Evolutionary conservation across 2,888 invertebrate genomes (phyloP), one percentile per base, ranked within the genome.

Genomic region (Monoplex corrugatus): DNA sequence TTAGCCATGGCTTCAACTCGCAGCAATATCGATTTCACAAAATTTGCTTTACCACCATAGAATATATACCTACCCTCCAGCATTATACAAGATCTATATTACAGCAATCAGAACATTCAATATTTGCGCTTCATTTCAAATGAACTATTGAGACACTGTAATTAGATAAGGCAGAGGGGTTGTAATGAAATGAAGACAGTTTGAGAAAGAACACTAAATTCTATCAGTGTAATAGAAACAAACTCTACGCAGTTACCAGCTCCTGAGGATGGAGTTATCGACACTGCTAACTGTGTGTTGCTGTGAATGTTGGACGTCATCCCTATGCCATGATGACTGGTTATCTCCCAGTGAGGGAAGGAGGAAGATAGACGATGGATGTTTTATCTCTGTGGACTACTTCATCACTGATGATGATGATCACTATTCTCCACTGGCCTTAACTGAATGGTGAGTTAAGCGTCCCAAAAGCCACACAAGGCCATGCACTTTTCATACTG

Each of bases 101-200:
- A 57, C 10, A 16, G 57, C 57, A 23, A 23, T 10, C 10, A 57
- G 57, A 16, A 16, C 10, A 57, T 28, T 5, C 16, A 50, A 57
- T 16, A 57, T 2, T 28, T 50, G 50, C n/a, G 68, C 23, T 68
- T 1, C 2, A n/a, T 68, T 8, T 32, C 68, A 68, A 68, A 68
- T 68, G 68, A 68, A 68, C n/a, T 68, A 68, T 68, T 68, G 23
- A 68, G n/a, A 68, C n/a, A n/a, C 10, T 68, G 68, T n/a, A 68
- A 23, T 28, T n/a, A 8, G 32, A 32, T 8, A n/a, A 68, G 28
- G n/a, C 1, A 68, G 68, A 23, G 2, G n/a, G n/a, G n/a, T n/a
- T n/a, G n/a, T n/a, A n/a, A n/a, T n/a, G n/a, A n/a, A n/a, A n/a
- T n/a, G n/a, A n/a, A n/a, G n/a, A n/a, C n/a, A n/a, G n/a, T n/a